phyloP scores from a whole-genome alignment of 1,140 invertebrate species.

The Galendromus occidentalis region DNA sequence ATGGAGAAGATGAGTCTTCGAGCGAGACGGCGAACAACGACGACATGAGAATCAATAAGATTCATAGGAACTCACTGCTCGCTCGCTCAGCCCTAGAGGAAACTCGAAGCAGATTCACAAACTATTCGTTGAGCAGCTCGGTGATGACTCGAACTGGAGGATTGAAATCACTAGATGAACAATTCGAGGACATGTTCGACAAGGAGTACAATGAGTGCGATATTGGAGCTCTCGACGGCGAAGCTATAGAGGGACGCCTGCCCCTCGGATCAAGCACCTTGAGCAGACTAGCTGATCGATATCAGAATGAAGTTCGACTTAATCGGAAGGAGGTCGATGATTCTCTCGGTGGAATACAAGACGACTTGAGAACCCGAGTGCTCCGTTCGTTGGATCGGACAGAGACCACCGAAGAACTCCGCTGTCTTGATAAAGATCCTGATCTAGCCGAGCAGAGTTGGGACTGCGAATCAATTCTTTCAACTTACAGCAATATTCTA shows the following conservation, averaged over 20 bases:
- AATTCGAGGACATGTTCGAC: conserved; percentile 45
- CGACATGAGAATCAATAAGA: background rate
- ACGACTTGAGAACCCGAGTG: background rate
- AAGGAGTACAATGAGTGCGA: conserved; percentile 61
- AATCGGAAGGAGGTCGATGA: background rate
- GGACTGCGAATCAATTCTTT: conserved; percentile 8
- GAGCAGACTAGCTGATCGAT: background rate
- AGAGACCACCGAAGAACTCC: background rate
- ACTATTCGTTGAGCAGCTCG: conserved; percentile 83
- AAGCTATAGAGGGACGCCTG: conserved; percentile 60
- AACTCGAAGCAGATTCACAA: conserved; percentile 67
- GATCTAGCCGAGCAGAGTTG: conserved; percentile 11
- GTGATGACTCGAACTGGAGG: conserved; percentile 67
- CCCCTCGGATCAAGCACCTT: background rate
- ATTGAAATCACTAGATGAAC: conserved; percentile 52
- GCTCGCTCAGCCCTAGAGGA: conserved; percentile 37
- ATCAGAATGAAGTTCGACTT: background rate
- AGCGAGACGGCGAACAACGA: background rate
- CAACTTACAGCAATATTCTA: background rate
- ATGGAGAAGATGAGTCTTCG: conserved; percentile 13
- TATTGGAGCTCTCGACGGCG: conserved; percentile 63
- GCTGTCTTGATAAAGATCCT: conserved; percentile 16
- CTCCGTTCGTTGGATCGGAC: background rate
- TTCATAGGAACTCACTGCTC: background rate
- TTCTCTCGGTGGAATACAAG: background rate